Percentiles rank a stretch among this genome's conserved stretches.
Conservation (phyloP, 2,113 vertebrate genomes). For the Camelus bactrianus region DNA sequence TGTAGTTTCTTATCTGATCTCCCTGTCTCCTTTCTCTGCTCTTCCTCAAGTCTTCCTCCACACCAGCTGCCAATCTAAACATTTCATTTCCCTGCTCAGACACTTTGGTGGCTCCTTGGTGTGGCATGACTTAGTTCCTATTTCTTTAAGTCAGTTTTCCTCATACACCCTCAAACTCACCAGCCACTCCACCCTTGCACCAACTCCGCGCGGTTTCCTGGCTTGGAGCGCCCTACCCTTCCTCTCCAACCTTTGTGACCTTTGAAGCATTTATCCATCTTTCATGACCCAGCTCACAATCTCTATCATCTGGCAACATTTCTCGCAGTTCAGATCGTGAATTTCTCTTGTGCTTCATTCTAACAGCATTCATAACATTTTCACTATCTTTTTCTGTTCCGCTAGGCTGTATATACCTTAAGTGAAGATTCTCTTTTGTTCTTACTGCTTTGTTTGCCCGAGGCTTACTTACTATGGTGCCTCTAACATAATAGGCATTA, state of each 20-base stretch:
- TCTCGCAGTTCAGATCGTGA: neutral
- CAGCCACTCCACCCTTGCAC: neutral
- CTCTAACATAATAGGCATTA: neutral
- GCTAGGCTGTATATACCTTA: neutral
- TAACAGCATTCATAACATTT: neutral
- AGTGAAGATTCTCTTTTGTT: neutral
- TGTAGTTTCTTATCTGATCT: neutral
- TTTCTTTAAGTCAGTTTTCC: neutral
- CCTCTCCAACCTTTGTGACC: neutral
- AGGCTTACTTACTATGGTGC: neutral
- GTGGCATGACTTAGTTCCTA: neutral
- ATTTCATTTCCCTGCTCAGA: neutral
- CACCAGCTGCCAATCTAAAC: neutral
- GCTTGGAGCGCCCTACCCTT: neutral
- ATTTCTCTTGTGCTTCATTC: neutral
- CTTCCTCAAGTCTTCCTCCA: neutral
- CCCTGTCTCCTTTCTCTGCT: neutral
- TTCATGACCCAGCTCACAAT: neutral
- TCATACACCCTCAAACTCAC: neutral
- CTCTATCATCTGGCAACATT: neutral
- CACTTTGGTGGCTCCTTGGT: rapidly evolving
- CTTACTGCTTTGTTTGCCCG: neutral
- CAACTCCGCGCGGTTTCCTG: neutral
- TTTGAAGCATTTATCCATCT: neutral
- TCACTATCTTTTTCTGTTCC: neutral